Conservation (phyloP, 2,797 vertebrate species). For the Somateria mollissima region DNA sequence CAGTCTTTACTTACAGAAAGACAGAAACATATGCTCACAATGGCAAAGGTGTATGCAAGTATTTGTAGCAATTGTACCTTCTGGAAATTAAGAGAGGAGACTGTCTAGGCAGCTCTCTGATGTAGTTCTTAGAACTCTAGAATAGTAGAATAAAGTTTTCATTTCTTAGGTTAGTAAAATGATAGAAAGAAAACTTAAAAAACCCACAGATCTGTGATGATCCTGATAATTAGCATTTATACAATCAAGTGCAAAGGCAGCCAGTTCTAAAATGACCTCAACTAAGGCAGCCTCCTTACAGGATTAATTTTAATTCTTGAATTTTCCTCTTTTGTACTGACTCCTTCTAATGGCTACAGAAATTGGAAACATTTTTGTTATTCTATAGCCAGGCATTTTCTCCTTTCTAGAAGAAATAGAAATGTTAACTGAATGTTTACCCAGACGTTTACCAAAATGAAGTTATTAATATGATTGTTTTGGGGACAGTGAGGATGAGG, state of each 20-base stretch:
- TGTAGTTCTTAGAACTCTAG: neutral
- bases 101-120: neutral
- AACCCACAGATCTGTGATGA: neutral
- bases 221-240: constrained; percentile 20
- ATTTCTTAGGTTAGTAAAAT: constrained; percentile 32
- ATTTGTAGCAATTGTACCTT: neutral
- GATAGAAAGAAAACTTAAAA: neutral
- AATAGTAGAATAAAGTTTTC: neutral
- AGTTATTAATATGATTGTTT: neutral
- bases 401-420: neutral
- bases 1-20: neutral
- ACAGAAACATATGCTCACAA: neutral
- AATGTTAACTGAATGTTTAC: neutral
- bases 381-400: neutral
- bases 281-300: neutral
- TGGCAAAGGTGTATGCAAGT: neutral
- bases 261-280: neutral
- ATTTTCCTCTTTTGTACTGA: neutral
- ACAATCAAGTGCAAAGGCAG: neutral
- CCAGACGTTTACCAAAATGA: neutral
- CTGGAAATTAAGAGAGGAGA: neutral
- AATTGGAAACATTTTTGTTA: constrained; percentile 1
- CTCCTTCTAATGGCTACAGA: neutral
- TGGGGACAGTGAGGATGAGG: neutral
- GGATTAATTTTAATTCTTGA: neutral